Evolutionary conservation across 2,113 vertebrate genomes (phyloP), one percentile per base, ranked within the genome.

Genomic region (Catharus bicknelli): DNA sequence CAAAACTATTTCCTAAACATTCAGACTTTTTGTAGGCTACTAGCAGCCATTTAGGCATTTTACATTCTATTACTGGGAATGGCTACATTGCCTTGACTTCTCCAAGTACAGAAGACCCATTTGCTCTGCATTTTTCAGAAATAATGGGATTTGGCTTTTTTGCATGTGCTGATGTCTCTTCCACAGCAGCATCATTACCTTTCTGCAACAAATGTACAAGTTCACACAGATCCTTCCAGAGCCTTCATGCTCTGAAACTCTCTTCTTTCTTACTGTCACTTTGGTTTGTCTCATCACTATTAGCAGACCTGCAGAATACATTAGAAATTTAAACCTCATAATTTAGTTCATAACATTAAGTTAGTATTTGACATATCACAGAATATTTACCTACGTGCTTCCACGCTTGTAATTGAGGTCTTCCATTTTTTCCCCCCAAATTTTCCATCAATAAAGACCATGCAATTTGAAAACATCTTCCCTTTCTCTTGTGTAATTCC

Each of bases 241-340:
- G 88, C 83, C 83, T 83, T 93, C 90, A 93, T 26, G 86, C 92
- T 90, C 94, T 91, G 86, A 88, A 91, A 95, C 84, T 94, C 63
- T 92, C 85, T 89, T 95, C 88, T 81, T 88, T 90, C 80, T 83
- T 83, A 83, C 85, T 86, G 43, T 81, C 88, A 86, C 36, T 93
- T 91, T 80, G 90, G 67, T 94, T 93, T 91, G 72, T 62, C 76
- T 94, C 83, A 87, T 86, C 83, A 83, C 77, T 74, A 86, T 83
- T 64, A 93, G 80, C 22, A 93, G 83, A 93, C 73, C 83, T 95
- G 92, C 76, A 93, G 86, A 90, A 94, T 78, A 95, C 50, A 94
- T 88, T 48, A 88, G 73, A 90, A 86, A 93, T 90, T 90, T 70
- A 54, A 69, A 90, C 90, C 80, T 90, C 57, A 12, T 70, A 55